These are phyloP conservation scores for Pandemis heparana DNA, from an alignment of 2,888 invertebrate species.

Conservation along the genomic window DNA sequence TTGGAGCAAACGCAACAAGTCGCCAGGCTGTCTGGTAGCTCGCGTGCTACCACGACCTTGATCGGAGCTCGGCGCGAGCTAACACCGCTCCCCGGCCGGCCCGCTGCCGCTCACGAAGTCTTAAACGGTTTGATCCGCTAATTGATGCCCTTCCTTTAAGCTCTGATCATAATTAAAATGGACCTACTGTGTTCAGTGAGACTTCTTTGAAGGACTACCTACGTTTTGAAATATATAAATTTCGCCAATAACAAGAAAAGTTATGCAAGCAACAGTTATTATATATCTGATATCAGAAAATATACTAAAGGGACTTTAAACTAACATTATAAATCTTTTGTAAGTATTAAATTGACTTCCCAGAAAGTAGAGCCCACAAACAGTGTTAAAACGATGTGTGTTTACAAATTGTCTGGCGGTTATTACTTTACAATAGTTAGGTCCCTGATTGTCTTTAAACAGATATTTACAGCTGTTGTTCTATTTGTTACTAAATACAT, in stretches of 20 bases:
- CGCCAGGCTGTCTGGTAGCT: constrained; percentile 61
- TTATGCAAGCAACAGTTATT: neutral
- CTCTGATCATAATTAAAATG: constrained; percentile 23
- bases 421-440: constrained; percentile 4
- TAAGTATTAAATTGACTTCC: neutral
- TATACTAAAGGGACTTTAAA: neutral
- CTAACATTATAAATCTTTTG: neutral
- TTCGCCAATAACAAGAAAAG: constrained; percentile 12
- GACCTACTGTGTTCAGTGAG: constrained; percentile 18
- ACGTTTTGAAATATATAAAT: neutral
- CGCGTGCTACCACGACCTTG: constrained; percentile 76
- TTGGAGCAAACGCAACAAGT: constrained; percentile 72
- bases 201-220: neutral
- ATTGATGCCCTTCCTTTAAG: constrained; percentile 34
- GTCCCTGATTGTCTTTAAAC: constrained; percentile 2
- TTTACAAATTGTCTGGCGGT: neutral
- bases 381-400: neutral
- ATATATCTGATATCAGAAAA: neutral
- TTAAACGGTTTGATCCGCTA: constrained; percentile 40
- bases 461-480: constrained; percentile 11
- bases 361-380: neutral
- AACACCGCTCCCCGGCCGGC: constrained; percentile 59
- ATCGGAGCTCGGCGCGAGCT: constrained; percentile 64
- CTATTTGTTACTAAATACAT: neutral
- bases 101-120: constrained; percentile 41